Evolutionary conservation across 2,797 vertebrate species (phyloP).

Genomic region (Sylvia borin): DNA sequence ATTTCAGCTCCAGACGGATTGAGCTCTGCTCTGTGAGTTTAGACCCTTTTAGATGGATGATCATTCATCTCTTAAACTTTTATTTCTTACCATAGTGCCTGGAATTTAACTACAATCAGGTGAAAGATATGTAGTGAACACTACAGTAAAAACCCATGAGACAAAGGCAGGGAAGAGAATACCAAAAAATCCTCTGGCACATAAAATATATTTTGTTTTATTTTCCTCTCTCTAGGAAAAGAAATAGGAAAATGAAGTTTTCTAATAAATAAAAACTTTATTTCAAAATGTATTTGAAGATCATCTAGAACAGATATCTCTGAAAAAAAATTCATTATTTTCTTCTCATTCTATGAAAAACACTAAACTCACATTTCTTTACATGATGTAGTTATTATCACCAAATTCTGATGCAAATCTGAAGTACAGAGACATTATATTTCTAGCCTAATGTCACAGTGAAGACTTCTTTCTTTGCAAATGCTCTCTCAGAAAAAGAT

Average conservation of each 20-base stretch:
- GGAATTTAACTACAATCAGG: background rate
- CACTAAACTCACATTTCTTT: background rate
- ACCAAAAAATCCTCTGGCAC: background rate
- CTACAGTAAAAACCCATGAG: background rate
- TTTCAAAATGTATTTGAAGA: background rate
- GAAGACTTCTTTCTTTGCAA: background rate
- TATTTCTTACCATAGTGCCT: background rate
- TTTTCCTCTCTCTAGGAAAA: background rate
- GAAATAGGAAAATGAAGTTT: background rate
- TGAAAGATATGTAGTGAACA: background rate
- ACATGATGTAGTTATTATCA: background rate
- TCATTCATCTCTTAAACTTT: background rate
- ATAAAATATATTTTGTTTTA: background rate
- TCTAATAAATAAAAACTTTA: background rate
- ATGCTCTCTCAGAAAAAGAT: background rate
- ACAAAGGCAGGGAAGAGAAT: background rate
- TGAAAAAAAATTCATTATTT: background rate
- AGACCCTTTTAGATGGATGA: background rate
- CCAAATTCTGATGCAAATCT: background rate
- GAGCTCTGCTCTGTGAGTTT: background rate
- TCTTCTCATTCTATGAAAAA: background rate
- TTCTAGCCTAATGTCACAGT: background rate
- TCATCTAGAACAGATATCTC: background rate
- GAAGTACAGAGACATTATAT: background rate
- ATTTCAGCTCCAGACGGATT: background rate